phyloP scores from a whole-genome alignment of 2,888 invertebrate genomes.

The Halictus ligatus region DNA sequence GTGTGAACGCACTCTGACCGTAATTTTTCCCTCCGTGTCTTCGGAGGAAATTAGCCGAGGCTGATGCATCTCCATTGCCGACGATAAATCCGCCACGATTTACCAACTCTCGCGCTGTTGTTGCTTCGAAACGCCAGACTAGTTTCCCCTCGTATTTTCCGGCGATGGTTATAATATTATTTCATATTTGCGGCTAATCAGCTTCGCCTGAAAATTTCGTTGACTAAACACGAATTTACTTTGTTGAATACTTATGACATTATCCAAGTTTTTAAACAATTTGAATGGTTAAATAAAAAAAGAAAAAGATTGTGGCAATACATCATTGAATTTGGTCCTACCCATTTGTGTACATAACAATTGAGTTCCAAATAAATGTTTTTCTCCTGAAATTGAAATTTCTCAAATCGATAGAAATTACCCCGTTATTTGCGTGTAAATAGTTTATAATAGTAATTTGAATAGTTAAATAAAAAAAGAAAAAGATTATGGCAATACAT shows the following conservation, averaged over 20 bases:
- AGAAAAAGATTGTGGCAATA: too few species aligned
- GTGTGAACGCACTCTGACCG: slow-evolving; percentile 42
- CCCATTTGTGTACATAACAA: too few species aligned
- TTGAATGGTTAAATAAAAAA: too few species aligned
- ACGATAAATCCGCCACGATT: neutral
- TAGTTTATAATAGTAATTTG: too few species aligned
- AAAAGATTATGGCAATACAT: too few species aligned
- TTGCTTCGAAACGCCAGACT: neutral
- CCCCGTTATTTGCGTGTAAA: too few species aligned
- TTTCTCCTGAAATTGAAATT: too few species aligned
- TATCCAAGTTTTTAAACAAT: neutral
- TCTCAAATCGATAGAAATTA: too few species aligned
- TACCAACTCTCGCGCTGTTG: neutral
- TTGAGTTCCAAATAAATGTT: too few species aligned
- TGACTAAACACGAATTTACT: neutral
- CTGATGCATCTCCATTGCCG: slow-evolving; percentile 4
- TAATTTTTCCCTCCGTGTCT: slow-evolving; percentile 44
- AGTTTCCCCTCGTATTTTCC: neutral
- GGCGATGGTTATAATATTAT: neutral
- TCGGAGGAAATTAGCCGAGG: slow-evolving; percentile 37
- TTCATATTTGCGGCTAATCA: neutral
- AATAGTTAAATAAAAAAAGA: too few species aligned
- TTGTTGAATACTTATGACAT: too few species aligned
- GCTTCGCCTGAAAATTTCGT: neutral
- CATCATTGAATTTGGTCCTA: too few species aligned